Percentiles rank a stretch among this genome's conserved stretches.
Conservation (phyloP, 2,113 vertebrate species). For the Pongo abelii region DNA sequence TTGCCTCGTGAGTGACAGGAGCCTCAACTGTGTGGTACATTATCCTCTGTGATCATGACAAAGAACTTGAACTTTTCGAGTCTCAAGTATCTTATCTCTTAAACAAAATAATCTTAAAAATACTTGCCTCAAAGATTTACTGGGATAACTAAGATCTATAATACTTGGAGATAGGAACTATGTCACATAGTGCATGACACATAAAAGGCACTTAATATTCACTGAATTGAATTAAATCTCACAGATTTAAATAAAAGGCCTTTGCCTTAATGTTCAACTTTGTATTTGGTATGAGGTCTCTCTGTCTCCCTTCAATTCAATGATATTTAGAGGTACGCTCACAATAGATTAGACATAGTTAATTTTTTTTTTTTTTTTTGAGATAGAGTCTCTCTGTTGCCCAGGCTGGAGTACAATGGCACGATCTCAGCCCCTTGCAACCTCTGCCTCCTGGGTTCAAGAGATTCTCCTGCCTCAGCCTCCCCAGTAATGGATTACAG, state of each 20-base stretch:
- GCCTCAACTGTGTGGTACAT: background rate
- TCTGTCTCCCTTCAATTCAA: background rate
- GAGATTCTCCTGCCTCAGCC: no score
- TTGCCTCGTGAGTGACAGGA: background rate
- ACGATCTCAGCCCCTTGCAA: no score
- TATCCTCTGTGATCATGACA: background rate
- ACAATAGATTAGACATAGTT: background rate
- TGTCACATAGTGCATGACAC: background rate
- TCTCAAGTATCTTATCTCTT: background rate
- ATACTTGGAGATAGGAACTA: background rate
- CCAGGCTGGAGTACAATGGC: no score
- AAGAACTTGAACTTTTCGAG: background rate
- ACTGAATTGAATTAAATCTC: background rate
- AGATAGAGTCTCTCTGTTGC: no score
- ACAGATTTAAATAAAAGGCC: background rate
- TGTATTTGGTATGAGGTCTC: background rate
- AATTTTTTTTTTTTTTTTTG: background rate
- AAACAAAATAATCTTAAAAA: conserved; percentile 31
- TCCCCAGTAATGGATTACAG: no score
- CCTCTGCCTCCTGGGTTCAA: no score
- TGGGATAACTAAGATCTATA: background rate
- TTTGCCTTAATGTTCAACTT: background rate
- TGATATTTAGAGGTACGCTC: background rate
- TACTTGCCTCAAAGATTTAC: background rate
- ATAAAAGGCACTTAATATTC: background rate